Evolutionary conservation across 2,113 vertebrate genomes (phyloP).

Genomic region (Ammodytes marinus): DNA sequence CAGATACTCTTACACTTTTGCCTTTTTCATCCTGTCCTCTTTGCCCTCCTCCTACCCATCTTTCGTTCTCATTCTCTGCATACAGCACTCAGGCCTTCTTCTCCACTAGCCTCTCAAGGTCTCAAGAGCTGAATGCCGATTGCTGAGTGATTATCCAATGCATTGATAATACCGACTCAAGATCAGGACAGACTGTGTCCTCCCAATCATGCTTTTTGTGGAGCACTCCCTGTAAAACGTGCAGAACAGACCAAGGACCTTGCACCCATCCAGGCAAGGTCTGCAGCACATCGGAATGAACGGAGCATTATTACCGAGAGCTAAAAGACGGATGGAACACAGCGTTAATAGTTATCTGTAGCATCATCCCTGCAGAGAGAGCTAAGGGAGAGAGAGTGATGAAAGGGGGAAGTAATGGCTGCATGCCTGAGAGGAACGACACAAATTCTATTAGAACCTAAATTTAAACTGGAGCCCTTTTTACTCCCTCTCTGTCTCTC

Average conservation of each 20-base stretch:
- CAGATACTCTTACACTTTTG: neutral
- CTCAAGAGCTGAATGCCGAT: constrained; percentile 52
- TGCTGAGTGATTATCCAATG: constrained; percentile 54
- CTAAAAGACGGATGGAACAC: constrained; percentile 9
- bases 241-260: constrained; percentile 34
- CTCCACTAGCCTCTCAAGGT: constrained; percentile 23
- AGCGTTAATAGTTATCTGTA: constrained; percentile 51
- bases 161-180: constrained; percentile 45
- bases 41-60: neutral
- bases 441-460: constrained; percentile 66
- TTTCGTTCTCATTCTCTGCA: constrained; percentile 13
- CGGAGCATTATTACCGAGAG: constrained; percentile 8
- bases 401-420: constrained; percentile 67
- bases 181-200: constrained; percentile 32
- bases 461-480: constrained; percentile 65
- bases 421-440: constrained; percentile 64
- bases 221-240: constrained; percentile 17
- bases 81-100: constrained; percentile 6
- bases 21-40: neutral
- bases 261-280: neutral
- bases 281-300: constrained; percentile 22
- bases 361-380: constrained; percentile 56
- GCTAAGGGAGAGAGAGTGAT: constrained; percentile 54
- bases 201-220: constrained; percentile 35
- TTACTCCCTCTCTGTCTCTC: constrained; percentile 36